Evolutionary conservation across 2,797 vertebrate genomes (phyloP).

Genomic region (Tinamus major): DNA sequence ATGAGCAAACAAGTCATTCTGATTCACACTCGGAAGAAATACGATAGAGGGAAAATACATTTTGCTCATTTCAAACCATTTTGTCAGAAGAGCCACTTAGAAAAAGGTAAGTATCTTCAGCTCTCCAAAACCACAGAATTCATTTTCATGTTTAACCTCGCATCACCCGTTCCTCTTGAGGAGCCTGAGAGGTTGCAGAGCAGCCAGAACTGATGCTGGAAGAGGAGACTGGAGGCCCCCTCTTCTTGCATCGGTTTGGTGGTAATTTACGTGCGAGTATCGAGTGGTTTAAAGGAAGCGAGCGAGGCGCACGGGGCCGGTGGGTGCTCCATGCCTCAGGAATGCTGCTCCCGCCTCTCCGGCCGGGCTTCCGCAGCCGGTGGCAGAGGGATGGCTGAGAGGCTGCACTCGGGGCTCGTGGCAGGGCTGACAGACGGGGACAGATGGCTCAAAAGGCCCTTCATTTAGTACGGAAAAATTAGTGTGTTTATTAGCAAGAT

Average conservation of each 20-base stretch:
- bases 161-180: slow-evolving; percentile 15
- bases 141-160: slow-evolving; percentile 69
- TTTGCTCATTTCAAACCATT: slow-evolving; percentile 67
- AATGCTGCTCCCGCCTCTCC: too few relatives aligned
- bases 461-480: background rate
- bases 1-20: background rate
- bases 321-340: too few relatives aligned
- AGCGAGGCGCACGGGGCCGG: too few relatives aligned
- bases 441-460: slow-evolving; percentile 27
- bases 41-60: slow-evolving; percentile 18
- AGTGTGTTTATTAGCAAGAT: background rate
- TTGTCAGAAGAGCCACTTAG: slow-evolving; percentile 68
- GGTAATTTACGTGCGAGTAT: background rate
- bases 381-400: background rate
- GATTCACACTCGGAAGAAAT: slow-evolving; percentile 66
- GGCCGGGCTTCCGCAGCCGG: background rate
- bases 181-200: slow-evolving; percentile 63
- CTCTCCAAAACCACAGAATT: slow-evolving; percentile 68
- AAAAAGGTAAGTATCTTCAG: slow-evolving; percentile 69
- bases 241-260: background rate
- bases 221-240: slow-evolving; percentile 40
- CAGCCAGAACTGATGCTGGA: slow-evolving; percentile 59
- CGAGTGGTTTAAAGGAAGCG: background rate
- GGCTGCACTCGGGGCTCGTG: background rate
- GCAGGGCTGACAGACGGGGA: slow-evolving; percentile 33